Evolutionary conservation across 2,888 invertebrate genomes (phyloP).

Genomic region (Hemistola chrysoprasaria): DNA sequence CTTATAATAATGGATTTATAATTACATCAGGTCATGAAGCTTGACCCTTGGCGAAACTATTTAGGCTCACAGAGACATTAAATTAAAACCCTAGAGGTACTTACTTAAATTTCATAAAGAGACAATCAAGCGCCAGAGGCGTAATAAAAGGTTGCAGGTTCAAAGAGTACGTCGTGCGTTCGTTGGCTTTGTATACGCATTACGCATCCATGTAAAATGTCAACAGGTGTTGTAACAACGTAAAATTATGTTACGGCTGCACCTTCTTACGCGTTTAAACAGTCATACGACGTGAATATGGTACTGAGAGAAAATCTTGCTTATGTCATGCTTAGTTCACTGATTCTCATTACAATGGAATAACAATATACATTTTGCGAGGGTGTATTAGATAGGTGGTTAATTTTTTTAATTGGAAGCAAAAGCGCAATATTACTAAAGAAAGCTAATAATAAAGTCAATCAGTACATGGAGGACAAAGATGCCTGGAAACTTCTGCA

Average conservation of each 20-base stretch:
- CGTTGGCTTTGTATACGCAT: conserved; percentile 8
- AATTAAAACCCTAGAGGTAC: conserved; percentile 6
- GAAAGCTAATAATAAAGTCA: too few relatives aligned
- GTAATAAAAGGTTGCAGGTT: background rate
- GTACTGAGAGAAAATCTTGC: conserved; percentile 12
- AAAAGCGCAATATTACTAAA: too few relatives aligned
- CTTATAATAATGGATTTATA: conserved; percentile 43
- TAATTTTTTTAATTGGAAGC: too few relatives aligned
- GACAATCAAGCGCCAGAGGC: conserved; percentile 35
- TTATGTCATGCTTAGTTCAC: conserved; percentile 15
- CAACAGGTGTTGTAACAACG: conserved; percentile 35
- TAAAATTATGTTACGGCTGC: conserved; percentile 15
- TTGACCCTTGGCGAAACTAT: conserved; percentile 24
- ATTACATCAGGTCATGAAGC: conserved; percentile 29
- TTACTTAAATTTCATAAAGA: conserved; percentile 22
- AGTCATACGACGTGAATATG: conserved; percentile 4
- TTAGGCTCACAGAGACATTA: conserved; percentile 17
- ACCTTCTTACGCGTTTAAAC: conserved; percentile 14
- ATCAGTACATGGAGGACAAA: too few relatives aligned
- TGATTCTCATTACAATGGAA: conserved; percentile 1
- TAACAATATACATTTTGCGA: background rate
- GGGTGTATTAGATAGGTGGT: too few relatives aligned
- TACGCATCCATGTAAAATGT: conserved; percentile 33
- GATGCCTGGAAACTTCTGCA: too few relatives aligned
- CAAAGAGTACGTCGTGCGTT: conserved; percentile 33